Base-by-base conservation (phyloP, 2,888 invertebrate genomes). In the Meta bourneti region DNA sequence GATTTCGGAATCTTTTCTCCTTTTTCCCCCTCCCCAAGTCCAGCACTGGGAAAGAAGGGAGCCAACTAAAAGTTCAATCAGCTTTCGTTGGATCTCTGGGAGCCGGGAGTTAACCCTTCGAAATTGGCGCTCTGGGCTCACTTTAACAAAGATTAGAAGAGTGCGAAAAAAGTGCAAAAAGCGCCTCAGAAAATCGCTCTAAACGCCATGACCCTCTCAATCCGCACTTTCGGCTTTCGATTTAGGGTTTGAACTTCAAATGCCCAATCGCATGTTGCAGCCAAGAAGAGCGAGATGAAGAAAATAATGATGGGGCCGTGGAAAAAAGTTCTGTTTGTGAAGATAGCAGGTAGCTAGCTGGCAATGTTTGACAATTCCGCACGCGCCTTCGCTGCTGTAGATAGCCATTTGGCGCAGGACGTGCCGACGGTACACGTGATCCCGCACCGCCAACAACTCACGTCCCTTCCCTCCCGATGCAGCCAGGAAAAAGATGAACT, bases 351-450 rank as follows among this genome's bases (percentile, higher is more conserved):
- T 91, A 90, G 49, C 48, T 90, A 91, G 87, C 82, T 87, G 89
- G 89, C 92, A 92, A 92, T 89, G 89, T 92, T 92, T 92, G 92
- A 92, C 92, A 92, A 92, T 92, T 92, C 92, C 74, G 85, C 92
- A 92, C 92, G 92, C 89, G 92, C 91, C 70, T 70, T 77, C 74
- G n/a, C 69, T 74, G 85, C 87, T 54, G 89, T 78, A 72, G 88
- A 92, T 85, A 51, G 92, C 92, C 92, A 92, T 92, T 92, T 92
- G 89, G 74, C 74, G 84, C 11, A 13, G 84, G 54, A 92, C 92
- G 92, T 92, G 92, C 84, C 70, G 70, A 51, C 75, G 52, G 7
- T 70, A 79, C 88, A 85, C 92, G 92, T 92, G 92, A 82, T 82
- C 72, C 74, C 70, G 75, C 61, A 69, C 16, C 61, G 77, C 16